Conservation (phyloP, 2,113 vertebrate genomes). For the Mesitornis unicolor region DNA sequence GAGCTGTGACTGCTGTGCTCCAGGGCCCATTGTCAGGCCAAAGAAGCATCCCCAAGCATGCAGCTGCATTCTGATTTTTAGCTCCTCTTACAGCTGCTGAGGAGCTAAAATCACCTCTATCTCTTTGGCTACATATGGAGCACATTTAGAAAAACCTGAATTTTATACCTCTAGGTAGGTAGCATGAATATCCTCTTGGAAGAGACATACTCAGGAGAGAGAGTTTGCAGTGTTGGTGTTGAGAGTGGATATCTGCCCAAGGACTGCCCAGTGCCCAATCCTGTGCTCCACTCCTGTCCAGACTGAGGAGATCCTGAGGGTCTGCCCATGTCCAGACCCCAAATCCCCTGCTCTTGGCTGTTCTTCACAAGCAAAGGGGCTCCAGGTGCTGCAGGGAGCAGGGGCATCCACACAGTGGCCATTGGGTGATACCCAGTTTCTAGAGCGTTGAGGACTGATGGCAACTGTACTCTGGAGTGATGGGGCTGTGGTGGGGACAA, state of each 20-base stretch:
- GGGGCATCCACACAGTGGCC: neutral
- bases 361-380: neutral
- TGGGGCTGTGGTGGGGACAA: neutral
- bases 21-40: neutral
- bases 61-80: neutral
- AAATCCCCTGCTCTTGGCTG: neutral
- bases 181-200: neutral
- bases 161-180: neutral
- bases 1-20: accelerated
- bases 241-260: neutral
- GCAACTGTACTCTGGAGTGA: neutral
- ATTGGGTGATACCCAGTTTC: neutral
- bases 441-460: neutral
- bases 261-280: neutral
- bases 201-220: no score
- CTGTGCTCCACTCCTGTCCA: accelerated
- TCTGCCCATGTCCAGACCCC: neutral
- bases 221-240: neutral
- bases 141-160: neutral
- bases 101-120: neutral
- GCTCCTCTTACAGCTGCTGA: neutral
- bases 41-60: neutral
- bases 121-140: neutral
- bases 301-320: neutral
- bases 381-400: neutral